Evolutionary conservation across 2,888 invertebrate species (phyloP).

Genomic region (Strigamia transsilvanica): DNA sequence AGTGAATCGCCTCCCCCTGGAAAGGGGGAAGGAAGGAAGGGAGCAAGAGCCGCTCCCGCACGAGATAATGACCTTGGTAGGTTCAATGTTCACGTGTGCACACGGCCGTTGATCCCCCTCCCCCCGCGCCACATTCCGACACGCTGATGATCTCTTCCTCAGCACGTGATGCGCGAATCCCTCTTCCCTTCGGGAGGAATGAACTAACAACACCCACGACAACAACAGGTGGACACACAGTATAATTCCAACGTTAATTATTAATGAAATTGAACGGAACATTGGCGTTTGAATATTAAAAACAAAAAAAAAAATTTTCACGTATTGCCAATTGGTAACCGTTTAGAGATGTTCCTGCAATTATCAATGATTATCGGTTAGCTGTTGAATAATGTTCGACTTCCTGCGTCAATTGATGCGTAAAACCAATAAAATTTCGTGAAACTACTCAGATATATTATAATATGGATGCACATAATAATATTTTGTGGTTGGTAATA

Average conservation of each 20-base stretch:
- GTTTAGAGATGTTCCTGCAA: conserved; percentile 16
- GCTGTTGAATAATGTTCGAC: background rate
- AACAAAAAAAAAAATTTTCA: background rate
- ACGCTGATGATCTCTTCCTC: conserved; percentile 26
- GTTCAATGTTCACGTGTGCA: conserved; percentile 11
- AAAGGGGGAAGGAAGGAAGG: conserved; percentile 8
- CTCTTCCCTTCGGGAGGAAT: conserved; percentile 26
- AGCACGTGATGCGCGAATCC: conserved; percentile 30
- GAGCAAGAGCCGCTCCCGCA: conserved; percentile 30
- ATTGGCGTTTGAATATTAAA: background rate
- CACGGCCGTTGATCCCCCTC: conserved; percentile 18
- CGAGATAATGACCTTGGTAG: conserved; percentile 30
- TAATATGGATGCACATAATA: no score
- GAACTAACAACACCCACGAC: conserved; percentile 30
- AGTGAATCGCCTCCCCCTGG: conserved; percentile 16
- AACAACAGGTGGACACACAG: background rate
- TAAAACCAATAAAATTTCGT: background rate
- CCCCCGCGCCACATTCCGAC: conserved; percentile 21
- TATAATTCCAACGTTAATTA: background rate
- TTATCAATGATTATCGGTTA: background rate
- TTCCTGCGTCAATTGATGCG: conserved; percentile 9
- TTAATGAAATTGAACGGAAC: background rate
- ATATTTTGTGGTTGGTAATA: no score
- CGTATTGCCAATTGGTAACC: background rate
- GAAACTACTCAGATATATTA: no score